These are phyloP conservation scores for Palythoa heliodiscus DNA, from an alignment of 92 coral and sea anemone genomes.

Conservation along the genomic window DNA sequence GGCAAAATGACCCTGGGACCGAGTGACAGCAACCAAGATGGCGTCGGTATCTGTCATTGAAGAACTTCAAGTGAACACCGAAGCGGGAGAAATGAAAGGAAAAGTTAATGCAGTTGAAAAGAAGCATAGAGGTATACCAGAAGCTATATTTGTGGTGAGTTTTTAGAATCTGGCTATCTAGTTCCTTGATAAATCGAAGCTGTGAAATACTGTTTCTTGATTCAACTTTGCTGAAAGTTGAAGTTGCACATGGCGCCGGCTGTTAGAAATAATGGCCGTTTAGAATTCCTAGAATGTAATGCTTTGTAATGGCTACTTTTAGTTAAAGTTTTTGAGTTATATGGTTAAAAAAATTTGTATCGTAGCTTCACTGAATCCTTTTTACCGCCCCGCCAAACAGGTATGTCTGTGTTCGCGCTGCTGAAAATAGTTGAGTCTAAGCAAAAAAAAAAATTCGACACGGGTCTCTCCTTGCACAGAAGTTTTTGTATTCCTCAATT, in stretches of 20 bases:
- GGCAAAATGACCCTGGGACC: constrained; percentile 7
- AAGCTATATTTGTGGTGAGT: constrained; percentile 91
- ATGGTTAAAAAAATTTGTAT: too few species aligned
- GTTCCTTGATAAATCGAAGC: not conserved
- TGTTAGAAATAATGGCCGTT: not conserved
- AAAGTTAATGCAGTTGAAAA: constrained; percentile 49
- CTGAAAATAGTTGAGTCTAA: too few species aligned
- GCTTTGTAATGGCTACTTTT: not conserved
- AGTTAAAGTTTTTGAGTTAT: not conserved
- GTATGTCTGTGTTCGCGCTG: too few species aligned
- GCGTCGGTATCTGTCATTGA: constrained; percentile 64
- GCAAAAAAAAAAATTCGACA: too few species aligned
- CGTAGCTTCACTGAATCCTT: too few species aligned
- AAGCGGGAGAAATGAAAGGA: constrained; percentile 37
- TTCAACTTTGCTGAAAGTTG: constrained; percentile 18
- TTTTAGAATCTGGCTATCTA: not conserved
- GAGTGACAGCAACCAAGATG: constrained; percentile 62
- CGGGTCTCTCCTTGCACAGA: too few species aligned
- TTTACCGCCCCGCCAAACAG: too few species aligned
- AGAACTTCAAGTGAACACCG: constrained; percentile 31
- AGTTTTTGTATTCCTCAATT: too few species aligned
- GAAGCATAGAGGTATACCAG: constrained; percentile 97
- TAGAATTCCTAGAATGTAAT: not conserved
- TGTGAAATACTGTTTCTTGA: constrained; percentile 5
- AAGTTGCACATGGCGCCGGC: not conserved